phyloP scores from a whole-genome alignment of 2,888 invertebrate species.

The Amiota minor region DNA sequence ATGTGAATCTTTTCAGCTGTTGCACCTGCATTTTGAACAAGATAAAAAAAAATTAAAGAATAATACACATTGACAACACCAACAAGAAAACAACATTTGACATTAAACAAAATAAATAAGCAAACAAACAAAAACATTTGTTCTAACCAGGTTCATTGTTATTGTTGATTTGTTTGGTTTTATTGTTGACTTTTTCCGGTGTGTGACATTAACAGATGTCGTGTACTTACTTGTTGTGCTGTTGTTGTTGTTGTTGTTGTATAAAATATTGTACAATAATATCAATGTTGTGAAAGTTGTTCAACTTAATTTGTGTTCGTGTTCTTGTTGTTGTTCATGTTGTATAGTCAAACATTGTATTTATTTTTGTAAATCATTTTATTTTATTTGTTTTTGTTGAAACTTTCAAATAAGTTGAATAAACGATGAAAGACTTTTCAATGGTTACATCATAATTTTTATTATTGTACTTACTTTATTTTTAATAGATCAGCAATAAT shows the following conservation, averaged over 20 bases:
- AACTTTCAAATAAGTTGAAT: background rate
- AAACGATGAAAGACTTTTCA: slow-evolving; percentile 9
- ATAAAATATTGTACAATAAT: background rate
- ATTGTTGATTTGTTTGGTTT: too few relatives aligned
- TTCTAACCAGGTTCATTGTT: slow-evolving; percentile 4
- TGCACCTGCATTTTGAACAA: background rate
- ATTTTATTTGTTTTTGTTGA: background rate
- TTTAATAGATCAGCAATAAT: too few relatives aligned
- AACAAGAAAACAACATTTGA: background rate
- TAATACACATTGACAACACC: background rate
- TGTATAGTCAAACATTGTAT: background rate
- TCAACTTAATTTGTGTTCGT: too few relatives aligned
- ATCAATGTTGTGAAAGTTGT: too few relatives aligned
- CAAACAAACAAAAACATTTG: slow-evolving; percentile 17
- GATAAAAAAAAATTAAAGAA: background rate
- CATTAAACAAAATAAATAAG: slow-evolving; percentile 13
- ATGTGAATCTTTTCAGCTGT: slow-evolving; percentile 1
- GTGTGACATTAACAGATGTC: background rate
- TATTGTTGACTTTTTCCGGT: slow-evolving; percentile 14
- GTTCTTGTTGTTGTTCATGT: background rate
- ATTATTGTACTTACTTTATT: background rate
- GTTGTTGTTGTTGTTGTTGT: slow-evolving; percentile 1
- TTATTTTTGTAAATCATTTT: too few relatives aligned
- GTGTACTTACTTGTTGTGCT: background rate
- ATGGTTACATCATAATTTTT: slow-evolving; percentile 24